These are phyloP conservation scores for Sphaerophoria taeniata DNA, from an alignment of 2,888 invertebrate genomes.

Conservation along the genomic window DNA sequence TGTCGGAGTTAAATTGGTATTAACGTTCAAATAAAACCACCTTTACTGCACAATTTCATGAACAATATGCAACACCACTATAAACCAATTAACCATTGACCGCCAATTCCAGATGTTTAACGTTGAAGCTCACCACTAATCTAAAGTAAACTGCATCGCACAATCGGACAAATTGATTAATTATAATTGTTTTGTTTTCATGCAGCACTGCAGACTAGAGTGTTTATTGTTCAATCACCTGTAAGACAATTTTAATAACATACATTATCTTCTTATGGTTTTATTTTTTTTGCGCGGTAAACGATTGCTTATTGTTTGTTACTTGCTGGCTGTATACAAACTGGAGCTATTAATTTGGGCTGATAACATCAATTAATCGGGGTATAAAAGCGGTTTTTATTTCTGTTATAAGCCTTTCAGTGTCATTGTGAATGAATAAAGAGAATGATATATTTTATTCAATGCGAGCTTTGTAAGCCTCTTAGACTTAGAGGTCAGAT, in stretches of 20 bases:
- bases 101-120: constrained; percentile 5
- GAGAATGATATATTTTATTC: too few species aligned
- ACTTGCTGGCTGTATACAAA: neutral
- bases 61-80: constrained; percentile 49
- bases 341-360: neutral
- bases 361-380: neutral
- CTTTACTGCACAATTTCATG: neutral
- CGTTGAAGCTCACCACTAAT: constrained; percentile 44
- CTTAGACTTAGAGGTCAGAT: too few species aligned
- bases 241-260: constrained; percentile 45
- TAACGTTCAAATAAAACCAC: neutral
- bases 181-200: constrained; percentile 54
- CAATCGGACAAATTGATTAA: constrained; percentile 68
- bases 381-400: neutral
- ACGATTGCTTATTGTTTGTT: neutral
- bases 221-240: constrained; percentile 52
- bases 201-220: neutral
- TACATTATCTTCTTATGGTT: neutral
- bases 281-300: neutral
- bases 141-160: constrained; percentile 47
- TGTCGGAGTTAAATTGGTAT: too few species aligned
- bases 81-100: constrained; percentile 59
- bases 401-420: neutral
- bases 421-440: constrained; percentile 8
- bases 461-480: too few species aligned